These are phyloP conservation scores for Parnassius apollo DNA, from an alignment of 2,888 invertebrate genomes.

Conservation along the genomic window DNA sequence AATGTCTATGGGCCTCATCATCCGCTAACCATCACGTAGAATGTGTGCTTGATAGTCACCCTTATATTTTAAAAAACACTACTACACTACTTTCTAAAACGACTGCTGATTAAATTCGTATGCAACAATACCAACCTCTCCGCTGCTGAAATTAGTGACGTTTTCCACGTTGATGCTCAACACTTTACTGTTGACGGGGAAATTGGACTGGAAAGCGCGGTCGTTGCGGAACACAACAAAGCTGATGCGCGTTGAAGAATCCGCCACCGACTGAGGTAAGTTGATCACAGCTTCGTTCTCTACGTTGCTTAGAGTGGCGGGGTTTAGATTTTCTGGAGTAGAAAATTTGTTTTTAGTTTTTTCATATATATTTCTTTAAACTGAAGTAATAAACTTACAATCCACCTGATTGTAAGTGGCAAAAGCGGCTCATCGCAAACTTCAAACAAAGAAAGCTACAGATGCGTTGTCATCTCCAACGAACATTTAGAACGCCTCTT, in stretches of 20 bases:
- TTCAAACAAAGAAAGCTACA: too few relatives aligned
- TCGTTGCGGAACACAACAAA: slow-evolving; percentile 74
- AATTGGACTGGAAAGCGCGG: slow-evolving; percentile 55
- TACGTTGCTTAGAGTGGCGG: slow-evolving; percentile 43
- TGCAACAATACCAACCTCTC: slow-evolving; percentile 51
- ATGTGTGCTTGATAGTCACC: too few relatives aligned
- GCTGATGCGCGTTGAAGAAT: slow-evolving; percentile 56
- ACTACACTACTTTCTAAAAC: too few relatives aligned
- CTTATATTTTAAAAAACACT: too few relatives aligned
- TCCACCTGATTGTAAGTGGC: too few relatives aligned
- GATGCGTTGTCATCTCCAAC: too few relatives aligned
- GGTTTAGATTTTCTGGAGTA: slow-evolving; percentile 47
- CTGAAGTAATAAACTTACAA: too few relatives aligned
- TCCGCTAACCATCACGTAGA: too few relatives aligned
- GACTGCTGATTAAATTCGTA: not conserved
- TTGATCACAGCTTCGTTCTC: slow-evolving; percentile 63
- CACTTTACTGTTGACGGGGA: slow-evolving; percentile 66
- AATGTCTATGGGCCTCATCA: too few relatives aligned
- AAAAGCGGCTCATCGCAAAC: too few relatives aligned
- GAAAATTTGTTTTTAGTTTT: slow-evolving; percentile 8
- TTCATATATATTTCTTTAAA: too few relatives aligned
- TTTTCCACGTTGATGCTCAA: slow-evolving; percentile 72
- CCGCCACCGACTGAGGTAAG: slow-evolving; percentile 57
- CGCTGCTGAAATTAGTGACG: slow-evolving; percentile 50
- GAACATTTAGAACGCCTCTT: too few relatives aligned